A percentile compares a stretch with the other conserved stretches of the same genome.
These are phyloP conservation scores for Rhadina sibilatrix DNA, from an alignment of 2,113 vertebrate genomes.

Conservation along the genomic window DNA sequence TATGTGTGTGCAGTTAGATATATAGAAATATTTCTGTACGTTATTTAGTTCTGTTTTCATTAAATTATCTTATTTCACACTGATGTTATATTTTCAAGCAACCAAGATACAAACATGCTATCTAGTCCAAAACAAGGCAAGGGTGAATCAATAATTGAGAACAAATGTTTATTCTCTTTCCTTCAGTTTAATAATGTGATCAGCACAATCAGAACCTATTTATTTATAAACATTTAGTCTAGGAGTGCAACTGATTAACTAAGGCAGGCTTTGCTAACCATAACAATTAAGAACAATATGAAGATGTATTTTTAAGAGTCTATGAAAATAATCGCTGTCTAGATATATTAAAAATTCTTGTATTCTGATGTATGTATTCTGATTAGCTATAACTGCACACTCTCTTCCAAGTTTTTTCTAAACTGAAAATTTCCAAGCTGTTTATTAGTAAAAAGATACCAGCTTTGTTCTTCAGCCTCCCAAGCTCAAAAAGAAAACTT, in stretches of 20 bases:
- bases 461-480: background rate
- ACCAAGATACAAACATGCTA: background rate
- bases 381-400: background rate
- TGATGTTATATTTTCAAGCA: background rate
- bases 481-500: background rate
- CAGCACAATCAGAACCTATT: background rate
- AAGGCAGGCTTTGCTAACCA: background rate
- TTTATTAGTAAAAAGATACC: background rate
- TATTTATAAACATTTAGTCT: background rate
- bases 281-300: background rate
- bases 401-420: background rate
- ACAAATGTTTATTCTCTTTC: background rate
- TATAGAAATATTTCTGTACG: no score
- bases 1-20: background rate
- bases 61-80: background rate
- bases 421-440: background rate
- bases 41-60: background rate
- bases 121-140: background rate
- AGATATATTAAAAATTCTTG: background rate
- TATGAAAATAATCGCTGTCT: background rate
- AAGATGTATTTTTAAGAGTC: background rate
- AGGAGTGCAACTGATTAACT: background rate
- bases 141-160: background rate
- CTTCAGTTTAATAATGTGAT: background rate
- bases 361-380: background rate